Evolutionary conservation across 2,888 invertebrate species (phyloP).

Genomic region (Baronia brevicornis): DNA sequence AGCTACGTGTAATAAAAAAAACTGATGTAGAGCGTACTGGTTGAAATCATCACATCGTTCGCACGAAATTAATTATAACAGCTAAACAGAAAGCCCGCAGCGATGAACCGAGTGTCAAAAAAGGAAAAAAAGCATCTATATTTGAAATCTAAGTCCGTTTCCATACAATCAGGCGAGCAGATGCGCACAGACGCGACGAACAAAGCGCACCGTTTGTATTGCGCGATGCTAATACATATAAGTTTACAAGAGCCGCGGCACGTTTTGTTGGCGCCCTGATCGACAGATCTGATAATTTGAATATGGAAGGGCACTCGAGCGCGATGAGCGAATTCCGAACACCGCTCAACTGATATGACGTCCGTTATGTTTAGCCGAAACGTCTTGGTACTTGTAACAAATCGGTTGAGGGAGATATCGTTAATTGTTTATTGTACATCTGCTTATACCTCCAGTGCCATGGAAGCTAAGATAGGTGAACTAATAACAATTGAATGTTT

Average conservation of each 20-base stretch:
- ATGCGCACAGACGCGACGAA: conserved; percentile 49
- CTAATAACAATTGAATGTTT: no score
- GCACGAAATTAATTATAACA: no score
- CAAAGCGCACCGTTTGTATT: conserved; percentile 49
- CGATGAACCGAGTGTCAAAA: conserved; percentile 27
- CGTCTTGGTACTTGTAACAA: no score
- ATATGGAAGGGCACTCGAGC: conserved; percentile 62
- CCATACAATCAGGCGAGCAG: conserved; percentile 55
- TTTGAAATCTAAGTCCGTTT: conserved; percentile 58
- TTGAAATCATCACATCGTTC: no score
- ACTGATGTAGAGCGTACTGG: not conserved
- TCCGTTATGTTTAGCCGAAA: conserved; percentile 4
- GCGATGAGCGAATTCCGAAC: no score
- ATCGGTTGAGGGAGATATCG: no score
- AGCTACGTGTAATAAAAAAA: no score
- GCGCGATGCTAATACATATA: conserved; percentile 49
- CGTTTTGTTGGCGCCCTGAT: conserved; percentile 57
- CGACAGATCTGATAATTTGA: conserved; percentile 70
- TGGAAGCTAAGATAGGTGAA: no score
- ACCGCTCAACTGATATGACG: conserved; percentile 26
- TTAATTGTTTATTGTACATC: no score
- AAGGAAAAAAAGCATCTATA: conserved; percentile 22
- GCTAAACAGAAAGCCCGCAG: conserved; percentile 23
- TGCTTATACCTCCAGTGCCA: no score
- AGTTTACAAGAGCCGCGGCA: conserved; percentile 38